Evolutionary conservation across 2,888 invertebrate species (phyloP), one percentile per base, ranked within the genome.

Genomic region (Torymus texanus): DNA sequence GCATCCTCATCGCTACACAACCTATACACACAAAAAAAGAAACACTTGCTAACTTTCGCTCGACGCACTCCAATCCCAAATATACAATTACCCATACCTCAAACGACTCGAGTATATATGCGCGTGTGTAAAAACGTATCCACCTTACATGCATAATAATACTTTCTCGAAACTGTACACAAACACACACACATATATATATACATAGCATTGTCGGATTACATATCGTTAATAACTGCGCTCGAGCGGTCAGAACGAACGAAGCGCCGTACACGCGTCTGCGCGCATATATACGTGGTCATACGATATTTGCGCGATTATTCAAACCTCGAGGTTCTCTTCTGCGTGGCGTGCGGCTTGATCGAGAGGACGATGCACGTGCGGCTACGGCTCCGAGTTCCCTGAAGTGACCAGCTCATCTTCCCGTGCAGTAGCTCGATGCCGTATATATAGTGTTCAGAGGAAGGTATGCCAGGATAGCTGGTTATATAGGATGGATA

Each of bases 331-430:
- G 55, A 29, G 29, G 14, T 16, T 12, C 53, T 18, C n/a, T 53
- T 50, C 0, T 29, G 5, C 29, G 4, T 2, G 2, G 1, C 21
- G 29, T 5, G 29, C 50, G 41, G 14, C 41, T 67, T 67, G 68
- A 78, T 73, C 68, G 78, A 78, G 78, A 72, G 71, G 77, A 62
- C 58, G 78, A 21, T 50, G 61, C 18, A n/a, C n/a, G n/a, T n/a
- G n/a, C n/a, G n/a, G n/a, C n/a, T n/a, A n/a, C n/a, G n/a, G 55
- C 61, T 55, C 14, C 50, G 66, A 58, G 53, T 81, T 81, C 75
- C 74, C 18, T 75, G 72, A 72, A 81, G 75, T 55, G 59, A 24
- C 66, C 71, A 75, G 78, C 78, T 81, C 81, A 72, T 81, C 81
- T 81, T 81, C 75, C 81, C 29, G 29, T 29, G 29, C 4, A 29